Evolutionary conservation across 2,888 invertebrate species (phyloP).

Genomic region (Lymantria monacha): DNA sequence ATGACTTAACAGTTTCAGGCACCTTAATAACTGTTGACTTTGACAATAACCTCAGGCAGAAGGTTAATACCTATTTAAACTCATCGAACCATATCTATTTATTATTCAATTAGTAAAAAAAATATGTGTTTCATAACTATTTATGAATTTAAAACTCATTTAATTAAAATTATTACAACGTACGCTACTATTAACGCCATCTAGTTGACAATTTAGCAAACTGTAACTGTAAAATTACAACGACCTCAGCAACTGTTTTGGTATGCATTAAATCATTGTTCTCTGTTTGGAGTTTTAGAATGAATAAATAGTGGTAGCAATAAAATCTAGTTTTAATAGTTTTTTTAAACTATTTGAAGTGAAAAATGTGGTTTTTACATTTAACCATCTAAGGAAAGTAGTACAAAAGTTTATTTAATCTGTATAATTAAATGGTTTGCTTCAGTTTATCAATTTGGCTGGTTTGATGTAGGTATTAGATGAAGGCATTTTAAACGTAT

Average conservation of each 20-base stretch:
- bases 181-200: conserved; percentile 26
- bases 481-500: too few relatives aligned
- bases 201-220: conserved; percentile 9
- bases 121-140: not conserved
- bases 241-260: too few relatives aligned
- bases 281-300: too few relatives aligned
- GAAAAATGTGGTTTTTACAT: conserved; percentile 3
- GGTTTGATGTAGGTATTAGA: not conserved
- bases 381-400: conserved; percentile 11
- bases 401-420: not conserved
- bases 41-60: not conserved
- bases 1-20: not conserved
- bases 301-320: too few relatives aligned
- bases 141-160: not conserved
- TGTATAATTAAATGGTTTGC: not conserved
- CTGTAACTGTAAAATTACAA: not conserved
- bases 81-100: not conserved
- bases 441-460: not conserved
- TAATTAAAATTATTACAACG: not conserved
- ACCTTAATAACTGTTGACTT: not conserved
- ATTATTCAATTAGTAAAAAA: not conserved
- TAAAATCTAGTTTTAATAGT: too few relatives aligned
- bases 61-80: not conserved
- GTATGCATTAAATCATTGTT: too few relatives aligned
- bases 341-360: not conserved